Evolutionary conservation across 1,140 invertebrate genomes (phyloP).

Genomic region (Megalopta genalis): DNA sequence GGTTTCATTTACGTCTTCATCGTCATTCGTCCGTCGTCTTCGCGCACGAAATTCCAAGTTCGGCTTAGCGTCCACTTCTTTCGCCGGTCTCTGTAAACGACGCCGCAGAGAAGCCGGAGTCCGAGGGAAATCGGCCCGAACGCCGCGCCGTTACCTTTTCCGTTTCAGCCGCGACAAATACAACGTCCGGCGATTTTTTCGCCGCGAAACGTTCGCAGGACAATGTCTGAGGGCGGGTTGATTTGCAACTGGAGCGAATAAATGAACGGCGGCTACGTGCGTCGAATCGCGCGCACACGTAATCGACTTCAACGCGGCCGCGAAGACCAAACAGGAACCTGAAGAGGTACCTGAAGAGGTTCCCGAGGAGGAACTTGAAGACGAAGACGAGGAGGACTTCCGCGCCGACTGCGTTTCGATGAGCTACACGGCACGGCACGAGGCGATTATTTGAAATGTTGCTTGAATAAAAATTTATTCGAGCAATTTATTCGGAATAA

Average conservation of each 20-base stretch:
- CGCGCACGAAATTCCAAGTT: neutral
- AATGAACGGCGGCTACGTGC: constrained; percentile 17
- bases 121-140: neutral
- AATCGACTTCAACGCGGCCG: constrained; percentile 16
- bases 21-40: neutral
- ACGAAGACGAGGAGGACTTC: too few species aligned
- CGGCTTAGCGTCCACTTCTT: neutral
- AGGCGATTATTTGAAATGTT: too few species aligned
- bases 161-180: neutral
- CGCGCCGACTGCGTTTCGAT: too few species aligned
- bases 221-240: neutral
- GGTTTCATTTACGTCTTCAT: neutral
- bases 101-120: neutral
- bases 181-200: neutral
- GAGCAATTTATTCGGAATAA: too few species aligned
- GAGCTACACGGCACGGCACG: too few species aligned
- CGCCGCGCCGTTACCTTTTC: neutral
- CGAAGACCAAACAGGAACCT: too few species aligned
- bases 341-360: too few species aligned
- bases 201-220: neutral
- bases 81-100: neutral
- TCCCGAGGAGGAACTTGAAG: too few species aligned
- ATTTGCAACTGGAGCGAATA: constrained; percentile 2
- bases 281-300: constrained; percentile 16
- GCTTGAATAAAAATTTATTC: too few species aligned